phyloP scores from a whole-genome alignment of 2,113 vertebrate species.

The Bathybates hornii region DNA sequence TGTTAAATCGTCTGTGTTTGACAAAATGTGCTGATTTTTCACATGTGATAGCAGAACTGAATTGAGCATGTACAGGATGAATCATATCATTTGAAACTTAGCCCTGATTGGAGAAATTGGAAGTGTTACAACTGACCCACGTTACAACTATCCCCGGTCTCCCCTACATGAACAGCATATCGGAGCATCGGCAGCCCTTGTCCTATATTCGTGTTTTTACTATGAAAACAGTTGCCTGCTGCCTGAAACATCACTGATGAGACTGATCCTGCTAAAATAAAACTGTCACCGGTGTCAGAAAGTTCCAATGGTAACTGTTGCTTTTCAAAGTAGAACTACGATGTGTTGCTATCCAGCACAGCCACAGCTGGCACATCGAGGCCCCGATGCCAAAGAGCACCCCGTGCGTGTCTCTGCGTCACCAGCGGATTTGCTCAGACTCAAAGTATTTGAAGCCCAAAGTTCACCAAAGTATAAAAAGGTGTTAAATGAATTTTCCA shows the following conservation, averaged over 20 bases:
- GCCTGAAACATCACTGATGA: not conserved
- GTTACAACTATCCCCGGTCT: too few relatives aligned
- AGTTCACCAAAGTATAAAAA: not conserved
- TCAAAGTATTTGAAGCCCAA: not conserved
- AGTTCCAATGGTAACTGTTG: not conserved
- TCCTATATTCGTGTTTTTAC: not conserved
- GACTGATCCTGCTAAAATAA: not conserved
- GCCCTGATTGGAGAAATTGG: too few relatives aligned
- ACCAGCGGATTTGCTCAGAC: not conserved
- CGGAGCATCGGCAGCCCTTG: not conserved
- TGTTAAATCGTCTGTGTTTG: too few relatives aligned
- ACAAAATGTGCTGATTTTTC: too few relatives aligned
- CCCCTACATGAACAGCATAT: not conserved
- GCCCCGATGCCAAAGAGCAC: not conserved
- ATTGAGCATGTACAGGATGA: too few relatives aligned
- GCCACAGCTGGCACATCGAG: not conserved
- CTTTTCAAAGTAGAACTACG: not conserved
- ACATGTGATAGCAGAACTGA: too few relatives aligned
- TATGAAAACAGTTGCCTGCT: not conserved
- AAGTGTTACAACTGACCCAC: too few relatives aligned
- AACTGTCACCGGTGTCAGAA: not conserved
- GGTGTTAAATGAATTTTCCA: not conserved
- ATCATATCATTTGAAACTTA: too few relatives aligned
- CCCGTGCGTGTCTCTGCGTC: rapidly evolving
- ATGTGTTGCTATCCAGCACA: not conserved